Percentiles rank a stretch among this genome's conserved stretches.
Evolutionary conservation across 2,113 vertebrate species (phyloP).

Genomic region (Ondatra zibethicus): DNA sequence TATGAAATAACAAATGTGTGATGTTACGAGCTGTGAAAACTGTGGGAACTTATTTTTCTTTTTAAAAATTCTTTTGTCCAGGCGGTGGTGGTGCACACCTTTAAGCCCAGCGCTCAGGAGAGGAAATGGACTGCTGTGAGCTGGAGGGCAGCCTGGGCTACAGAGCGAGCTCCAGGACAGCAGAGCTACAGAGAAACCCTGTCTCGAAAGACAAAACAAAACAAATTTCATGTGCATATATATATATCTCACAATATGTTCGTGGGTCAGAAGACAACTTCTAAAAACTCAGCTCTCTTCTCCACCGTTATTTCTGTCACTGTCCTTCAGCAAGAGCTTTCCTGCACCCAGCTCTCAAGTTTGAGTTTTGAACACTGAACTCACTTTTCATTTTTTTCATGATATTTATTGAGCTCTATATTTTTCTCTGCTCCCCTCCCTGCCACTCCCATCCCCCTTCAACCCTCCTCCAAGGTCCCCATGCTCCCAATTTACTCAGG

Average conservation of each 20-base stretch:
- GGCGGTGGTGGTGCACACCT: no score
- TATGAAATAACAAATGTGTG: conserved; percentile 8
- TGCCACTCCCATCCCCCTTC: no score
- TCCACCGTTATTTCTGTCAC: neutral
- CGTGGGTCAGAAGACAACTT: neutral
- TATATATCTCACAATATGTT: neutral
- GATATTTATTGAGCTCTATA: no score
- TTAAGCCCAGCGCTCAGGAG: no score
- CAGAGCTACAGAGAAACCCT: neutral
- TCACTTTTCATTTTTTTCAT: neutral
- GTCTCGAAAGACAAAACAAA: neutral
- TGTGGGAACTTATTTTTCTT: neutral
- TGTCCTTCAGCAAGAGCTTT: no score
- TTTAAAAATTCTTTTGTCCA: neutral
- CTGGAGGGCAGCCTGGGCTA: neutral
- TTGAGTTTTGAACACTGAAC: neutral
- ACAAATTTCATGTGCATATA: neutral
- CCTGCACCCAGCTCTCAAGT: neutral
- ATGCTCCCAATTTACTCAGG: no score
- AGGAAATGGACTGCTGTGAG: no score
- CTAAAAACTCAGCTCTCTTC: neutral
- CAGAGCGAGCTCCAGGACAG: neutral
- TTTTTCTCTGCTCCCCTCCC: no score
- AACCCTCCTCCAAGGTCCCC: no score
- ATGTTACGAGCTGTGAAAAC: neutral